Evolutionary conservation across 2,888 invertebrate species (phyloP), one percentile per base, ranked within the genome.

Genomic region (Tryphoninae sp.): DNA sequence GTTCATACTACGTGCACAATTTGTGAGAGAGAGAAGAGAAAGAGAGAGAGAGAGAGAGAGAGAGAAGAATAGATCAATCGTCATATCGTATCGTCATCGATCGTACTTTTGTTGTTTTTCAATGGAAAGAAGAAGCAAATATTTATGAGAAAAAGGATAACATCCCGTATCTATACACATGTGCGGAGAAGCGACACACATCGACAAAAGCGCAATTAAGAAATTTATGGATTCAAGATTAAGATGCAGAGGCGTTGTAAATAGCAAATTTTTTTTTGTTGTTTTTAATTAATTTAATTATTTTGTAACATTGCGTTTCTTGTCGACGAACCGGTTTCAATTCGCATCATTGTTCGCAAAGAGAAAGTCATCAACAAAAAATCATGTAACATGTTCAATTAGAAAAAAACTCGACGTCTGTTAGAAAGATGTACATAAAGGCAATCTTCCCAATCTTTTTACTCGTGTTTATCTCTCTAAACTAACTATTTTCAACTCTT

Each of bases 231-330:
- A 45, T 9, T 45, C 11, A 45, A 45, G 11, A 13, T 45, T 74
- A 73, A 73, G 81, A 81, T 76, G 78, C 81, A 71, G 55, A 82
- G 67, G 49, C 65, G 81, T 78, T 78, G 82, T 76, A 76, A 82
- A 82, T 79, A 82, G 76, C 67, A 2, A 9, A 69, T 69, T 23
- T 68, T 42, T n/a, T 9, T 1, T 45, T 13, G 40, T 72, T 55
- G 0, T 49, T 49, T 9, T 11, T 49, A 49, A 51, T 33, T 33
- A 33, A 33, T 33, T 33, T 1, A 33, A 33, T 33, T 33, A 4
- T 33, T 33, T 33, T 33, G 6, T 33, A 33, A 33, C 33, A 33
- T 6, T 33, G 33, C 33, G 45, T 45, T 45, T 45, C 4, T 45
- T 22, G 26, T 62, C 40, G 53, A 40, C 62, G 19, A 65, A 68